Base-by-base conservation (phyloP, 2,888 invertebrate species). In the Caenorhabditis sinica region DNA sequence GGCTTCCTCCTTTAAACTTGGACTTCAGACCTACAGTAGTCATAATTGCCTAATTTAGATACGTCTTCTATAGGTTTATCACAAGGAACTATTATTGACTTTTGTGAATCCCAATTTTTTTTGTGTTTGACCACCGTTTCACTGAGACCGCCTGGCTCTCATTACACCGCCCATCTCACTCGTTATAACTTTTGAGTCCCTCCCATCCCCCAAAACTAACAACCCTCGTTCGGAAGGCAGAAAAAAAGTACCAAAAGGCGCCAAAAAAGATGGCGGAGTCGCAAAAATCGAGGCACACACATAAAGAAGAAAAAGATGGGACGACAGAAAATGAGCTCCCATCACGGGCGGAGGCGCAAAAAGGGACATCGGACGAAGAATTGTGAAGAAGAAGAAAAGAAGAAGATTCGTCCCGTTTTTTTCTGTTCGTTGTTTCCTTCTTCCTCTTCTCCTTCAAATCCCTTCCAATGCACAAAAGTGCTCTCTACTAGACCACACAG, bases 271-370 rank as follows among this genome's bases (percentile, higher is more conserved):
- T n/a, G 49, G 49, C 17, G 2, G 3, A 3, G 45, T 4, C 20
- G 20, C 45, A 49, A n/a, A 11, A 49, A n/a, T 20, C 49, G 20
- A 49, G 20, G 9, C 56, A 53, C 9, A 11, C 53, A 17, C n/a
- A 20, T 23, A 51, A 51, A 51, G 11, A 51, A n/a, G 6, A 11
- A 11, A 2, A 11, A 40, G 13, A 49, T 20, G n/a, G 17, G 40
- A n/a, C 63, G 43, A 63, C 43, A 63, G 43, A 63, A 63, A 43
- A 63, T 63, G 63, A 63, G 63, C 63, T 63, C 40, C 61, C 61
- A 61, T 61, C 61, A 61, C 40, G 36, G 9, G 23, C 23, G 25
- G 49, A 0, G 25, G 28, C 25, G 23, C 25, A 56, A 56, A 56
- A 56, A 25, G 56, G 56, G 56, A 61, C 61, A 61, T 61, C 8